Evolutionary conservation across 2,113 vertebrate species (phyloP), one percentile per base, ranked within the genome.

Genomic region (Epinephelus cyanopodus): DNA sequence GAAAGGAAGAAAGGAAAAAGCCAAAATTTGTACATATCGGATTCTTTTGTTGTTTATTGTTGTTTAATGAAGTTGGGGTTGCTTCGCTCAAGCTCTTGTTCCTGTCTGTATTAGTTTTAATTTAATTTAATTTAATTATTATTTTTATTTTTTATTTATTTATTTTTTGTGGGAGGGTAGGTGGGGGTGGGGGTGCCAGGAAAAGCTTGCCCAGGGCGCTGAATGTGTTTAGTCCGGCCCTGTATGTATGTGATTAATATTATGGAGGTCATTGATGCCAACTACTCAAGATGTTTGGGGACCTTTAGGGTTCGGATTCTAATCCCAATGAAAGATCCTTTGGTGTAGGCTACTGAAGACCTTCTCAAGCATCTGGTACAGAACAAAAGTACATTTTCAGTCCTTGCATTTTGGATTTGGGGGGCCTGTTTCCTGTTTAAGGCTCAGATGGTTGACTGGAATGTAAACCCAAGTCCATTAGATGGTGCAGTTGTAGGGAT

Each of bases 401-500:
- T 1, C 2, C 9, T n/a, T 11, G 1, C 0, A 21, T 48, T 48
- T 58, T 3, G 9, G 17, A 64, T 13, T 25, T 50, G 48, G 19
- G 19, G 19, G 53, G 19, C 33, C 48, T 9, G 39, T 72, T 79
- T 84, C 53, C 29, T 77, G 77, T 61, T 78, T 33, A 15, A 85
- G 75, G 33, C 86, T 61, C 61, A 21, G 74, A 54, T 62, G 79
- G 60, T 81, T 89, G 74, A 68, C 73, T 91, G 81, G 77, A 86
- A 90, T 90, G 87, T 62, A 73, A 87, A 82, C 48, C 73, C 61
- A 6, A 66, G 82, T 85, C 92, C 88, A 85, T 90, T 91, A 93
- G 92, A 92, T 90, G 92, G 79, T 90, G 91, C 92, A 84, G 81
- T 93, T 92, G 85, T 85, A 81, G 69, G 52, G 74, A 79, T 68